Base-by-base conservation (phyloP, 1,140 invertebrate species). In the Drosophila mojavensis region DNA sequence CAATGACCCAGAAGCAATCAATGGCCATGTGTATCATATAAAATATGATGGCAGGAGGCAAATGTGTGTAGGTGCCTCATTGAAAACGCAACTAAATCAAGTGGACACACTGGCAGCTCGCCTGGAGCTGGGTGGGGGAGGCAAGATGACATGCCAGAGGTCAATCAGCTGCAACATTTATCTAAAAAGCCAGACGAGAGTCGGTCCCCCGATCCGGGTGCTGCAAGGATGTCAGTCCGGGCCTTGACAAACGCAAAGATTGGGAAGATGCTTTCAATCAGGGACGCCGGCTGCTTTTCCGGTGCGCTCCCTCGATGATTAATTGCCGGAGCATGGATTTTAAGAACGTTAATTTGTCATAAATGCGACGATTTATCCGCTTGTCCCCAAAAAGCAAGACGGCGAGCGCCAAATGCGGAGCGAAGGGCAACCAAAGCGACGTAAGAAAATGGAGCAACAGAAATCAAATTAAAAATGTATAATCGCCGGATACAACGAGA, bases 401-500 rank as follows among this genome's bases (percentile, higher is more conserved):
- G 43, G 6, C 5, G n/a, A 55, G 33, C 17, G 15, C 9, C 36
- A 43, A 13, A n/a, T 4, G 15, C 3, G 5, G 9, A 13, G 20
- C n/a, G 11, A 13, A 20, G n/a, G 26, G 2, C 1, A n/a, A 24
- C 41, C 28, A 36, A 61, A 53, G 45, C 45, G 48, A 30, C 53
- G 71, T 51, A 68, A 78, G 78, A 54, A 63, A 59, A 56, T 75
- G 54, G 50, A 72, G 70, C 72, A 68, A 71, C 68, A 80, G 76
- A 72, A 88, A 88, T 89, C 83, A 88, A 88, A 86, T 86, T 86
- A 89, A 88, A 89, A 88, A 88, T 88, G 79, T 89, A 88, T 89
- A 89, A 89, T 88, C 84, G 77, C 84, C 79, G 67, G 58, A 73
- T 75, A 48, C 11, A 28, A 43, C 15, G 58, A 13, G 17, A 60